phyloP scores from a whole-genome alignment of 1,140 invertebrate genomes.

The Drosophila tropicalis region DNA sequence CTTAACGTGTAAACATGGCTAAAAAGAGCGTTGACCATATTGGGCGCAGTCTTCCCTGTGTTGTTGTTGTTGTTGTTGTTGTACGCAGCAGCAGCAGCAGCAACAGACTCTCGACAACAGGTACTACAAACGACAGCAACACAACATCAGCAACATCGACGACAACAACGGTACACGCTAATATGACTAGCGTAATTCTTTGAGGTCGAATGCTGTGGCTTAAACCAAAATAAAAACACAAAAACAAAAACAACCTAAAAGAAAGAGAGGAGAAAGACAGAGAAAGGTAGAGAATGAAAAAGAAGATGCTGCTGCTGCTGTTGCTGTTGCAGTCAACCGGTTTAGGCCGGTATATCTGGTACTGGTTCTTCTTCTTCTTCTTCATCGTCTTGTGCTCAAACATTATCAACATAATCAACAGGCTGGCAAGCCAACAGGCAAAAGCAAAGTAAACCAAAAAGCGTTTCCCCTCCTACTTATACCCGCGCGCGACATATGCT shows the following conservation, averaged over 20 bases:
- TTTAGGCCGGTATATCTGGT: constrained; percentile 48
- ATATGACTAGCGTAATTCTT: constrained; percentile 67
- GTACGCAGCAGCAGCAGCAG: constrained; percentile 24
- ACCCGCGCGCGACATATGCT: neutral
- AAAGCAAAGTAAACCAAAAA: neutral
- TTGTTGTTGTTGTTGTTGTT: constrained; percentile 50
- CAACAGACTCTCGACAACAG: constrained; percentile 44
- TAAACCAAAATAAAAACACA: neutral
- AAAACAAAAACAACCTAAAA: neutral
- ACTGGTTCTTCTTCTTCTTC: constrained; percentile 6
- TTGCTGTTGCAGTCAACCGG: constrained; percentile 43
- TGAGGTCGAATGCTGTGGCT: constrained; percentile 34
- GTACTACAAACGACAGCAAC: constrained; percentile 57
- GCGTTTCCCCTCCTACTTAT: neutral
- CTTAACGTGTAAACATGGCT: constrained; percentile 79
- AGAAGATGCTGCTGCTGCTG: constrained; percentile 28
- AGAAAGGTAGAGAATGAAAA: constrained; percentile 6
- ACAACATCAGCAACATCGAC: constrained; percentile 30
- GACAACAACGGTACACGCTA: constrained; percentile 71
- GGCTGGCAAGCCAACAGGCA: constrained; percentile 31
- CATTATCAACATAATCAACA: constrained; percentile 80
- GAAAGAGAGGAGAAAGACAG: neutral
- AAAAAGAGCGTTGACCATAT: constrained; percentile 80
- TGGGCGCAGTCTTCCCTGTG: constrained; percentile 55
- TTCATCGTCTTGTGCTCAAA: constrained; percentile 38